Percentiles rank a stretch among this genome's conserved stretches.
phyloP scores from a whole-genome alignment of 2,888 invertebrate species.

The Melipona beecheii region DNA sequence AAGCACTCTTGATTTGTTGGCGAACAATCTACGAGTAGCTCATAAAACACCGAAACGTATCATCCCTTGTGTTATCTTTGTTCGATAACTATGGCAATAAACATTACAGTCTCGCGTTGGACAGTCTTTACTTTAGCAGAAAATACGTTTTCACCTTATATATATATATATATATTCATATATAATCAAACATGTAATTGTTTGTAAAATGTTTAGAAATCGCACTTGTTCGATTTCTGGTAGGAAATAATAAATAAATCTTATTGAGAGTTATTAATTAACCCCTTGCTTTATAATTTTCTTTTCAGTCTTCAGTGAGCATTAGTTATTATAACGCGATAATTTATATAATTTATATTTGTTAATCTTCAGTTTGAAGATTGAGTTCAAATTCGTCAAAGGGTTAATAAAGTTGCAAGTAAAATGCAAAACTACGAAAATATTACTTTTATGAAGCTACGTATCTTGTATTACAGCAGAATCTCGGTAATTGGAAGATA shows the following conservation, averaged over 20 bases:
- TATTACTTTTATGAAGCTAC: background rate
- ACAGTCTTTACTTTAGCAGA: background rate
- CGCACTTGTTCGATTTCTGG: background rate
- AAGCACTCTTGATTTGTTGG: background rate
- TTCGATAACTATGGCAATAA: background rate
- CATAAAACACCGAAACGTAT: background rate
- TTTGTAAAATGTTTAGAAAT: background rate
- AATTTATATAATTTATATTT: no score
- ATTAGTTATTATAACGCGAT: no score
- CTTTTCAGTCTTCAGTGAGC: no score
- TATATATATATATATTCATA: background rate
- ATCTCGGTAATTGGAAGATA: no score
- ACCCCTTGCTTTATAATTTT: no score
- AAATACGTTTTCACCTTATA: background rate
- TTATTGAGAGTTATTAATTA: background rate
- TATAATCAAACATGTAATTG: background rate
- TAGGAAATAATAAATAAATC: background rate
- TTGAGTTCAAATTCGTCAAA: background rate
- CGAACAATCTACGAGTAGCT: slow-evolving; percentile 1
- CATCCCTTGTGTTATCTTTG: background rate
- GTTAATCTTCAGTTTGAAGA: no score
- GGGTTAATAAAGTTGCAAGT: background rate
- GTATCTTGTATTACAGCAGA: background rate
- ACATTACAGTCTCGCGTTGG: background rate
- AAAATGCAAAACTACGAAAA: background rate